phyloP scores from a whole-genome alignment of 2,113 vertebrate genomes.

The Cinclus mexicanus region DNA sequence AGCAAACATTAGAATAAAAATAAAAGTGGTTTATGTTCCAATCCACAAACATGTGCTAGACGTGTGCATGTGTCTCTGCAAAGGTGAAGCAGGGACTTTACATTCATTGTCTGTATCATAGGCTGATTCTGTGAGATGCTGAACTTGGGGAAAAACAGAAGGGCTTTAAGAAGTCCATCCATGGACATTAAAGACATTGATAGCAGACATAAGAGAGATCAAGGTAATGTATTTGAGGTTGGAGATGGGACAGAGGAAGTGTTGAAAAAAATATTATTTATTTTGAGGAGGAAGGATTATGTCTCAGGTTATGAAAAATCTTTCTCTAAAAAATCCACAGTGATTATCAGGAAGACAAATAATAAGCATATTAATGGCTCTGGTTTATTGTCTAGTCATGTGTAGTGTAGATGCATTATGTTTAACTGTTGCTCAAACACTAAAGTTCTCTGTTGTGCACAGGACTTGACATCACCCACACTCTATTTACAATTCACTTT shows the following conservation, averaged over 20 bases:
- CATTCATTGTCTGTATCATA: background rate
- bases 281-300: background rate
- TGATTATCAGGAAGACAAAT: background rate
- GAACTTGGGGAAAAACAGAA: fast-evolving
- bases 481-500: background rate
- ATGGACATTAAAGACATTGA: background rate
- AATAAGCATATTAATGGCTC: background rate
- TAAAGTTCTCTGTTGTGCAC: background rate
- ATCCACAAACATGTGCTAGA: background rate
- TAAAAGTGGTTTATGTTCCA: background rate
- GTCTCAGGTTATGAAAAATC: background rate
- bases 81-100: background rate
- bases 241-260: background rate
- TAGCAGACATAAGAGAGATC: background rate
- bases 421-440: background rate
- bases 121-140: background rate
- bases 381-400: background rate
- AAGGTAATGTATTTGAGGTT: background rate
- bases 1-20: background rate
- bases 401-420: background rate
- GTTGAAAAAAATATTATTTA: background rate
- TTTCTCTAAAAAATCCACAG: background rate
- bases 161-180: background rate
- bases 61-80: background rate
- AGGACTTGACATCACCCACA: background rate